These are phyloP conservation scores for Phyllostomus hastatus DNA, from an alignment of 2,113 vertebrate species.

Conservation along the genomic window DNA sequence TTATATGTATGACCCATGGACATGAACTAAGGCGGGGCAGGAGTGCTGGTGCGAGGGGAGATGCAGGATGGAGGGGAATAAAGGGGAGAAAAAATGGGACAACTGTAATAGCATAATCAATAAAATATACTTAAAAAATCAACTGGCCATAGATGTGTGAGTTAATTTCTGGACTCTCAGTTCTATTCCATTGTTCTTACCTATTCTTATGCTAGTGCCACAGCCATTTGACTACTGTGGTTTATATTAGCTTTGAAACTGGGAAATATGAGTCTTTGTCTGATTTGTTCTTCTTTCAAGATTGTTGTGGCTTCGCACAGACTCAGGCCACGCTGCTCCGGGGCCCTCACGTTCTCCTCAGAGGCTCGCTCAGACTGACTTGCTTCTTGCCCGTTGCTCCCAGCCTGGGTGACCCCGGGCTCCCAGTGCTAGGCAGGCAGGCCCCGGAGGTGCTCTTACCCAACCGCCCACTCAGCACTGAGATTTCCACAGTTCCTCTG, in stretches of 20 bases:
- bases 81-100: too few species aligned
- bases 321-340: accelerated
- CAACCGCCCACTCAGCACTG: neutral
- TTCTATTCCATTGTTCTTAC: neutral
- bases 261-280: neutral
- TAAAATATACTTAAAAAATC: neutral
- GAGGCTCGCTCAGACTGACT: neutral
- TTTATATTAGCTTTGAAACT: neutral
- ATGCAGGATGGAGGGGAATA: too few species aligned
- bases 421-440: neutral
- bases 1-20: too few species aligned
- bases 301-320: neutral
- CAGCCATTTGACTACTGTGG: neutral
- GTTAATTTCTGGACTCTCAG: neutral
- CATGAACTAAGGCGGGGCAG: too few species aligned
- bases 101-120: too few species aligned
- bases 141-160: neutral
- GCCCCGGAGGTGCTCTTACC: neutral
- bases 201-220: neutral
- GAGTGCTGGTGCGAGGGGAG: too few species aligned
- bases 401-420: too few species aligned
- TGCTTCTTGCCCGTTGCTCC: neutral
- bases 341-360: neutral
- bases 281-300: neutral
- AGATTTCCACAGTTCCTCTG: neutral